A percentile compares a stretch with the other conserved stretches of the same genome.
These are phyloP conservation scores for Megalonaias nervosa DNA, from an alignment of 1,140 invertebrate species.

Conservation along the genomic window DNA sequence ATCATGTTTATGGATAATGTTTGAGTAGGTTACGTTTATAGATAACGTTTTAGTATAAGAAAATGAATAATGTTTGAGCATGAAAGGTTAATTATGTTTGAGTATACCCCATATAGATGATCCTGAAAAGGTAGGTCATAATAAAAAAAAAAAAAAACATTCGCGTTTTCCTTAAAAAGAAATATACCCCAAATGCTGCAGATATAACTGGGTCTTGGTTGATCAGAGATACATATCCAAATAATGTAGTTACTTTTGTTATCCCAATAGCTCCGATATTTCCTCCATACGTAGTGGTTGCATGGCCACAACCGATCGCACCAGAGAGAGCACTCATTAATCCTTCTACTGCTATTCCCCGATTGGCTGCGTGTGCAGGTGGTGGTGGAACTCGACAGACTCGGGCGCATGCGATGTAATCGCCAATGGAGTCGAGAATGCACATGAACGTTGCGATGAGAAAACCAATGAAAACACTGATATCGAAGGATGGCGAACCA, in stretches of 20 bases:
- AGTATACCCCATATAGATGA: too few species aligned
- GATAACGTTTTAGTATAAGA: too few species aligned
- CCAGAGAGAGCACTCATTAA: slow-evolving; percentile 87
- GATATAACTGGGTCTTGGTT: too few species aligned
- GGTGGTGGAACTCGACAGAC: slow-evolving; percentile 58
- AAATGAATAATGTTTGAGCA: too few species aligned
- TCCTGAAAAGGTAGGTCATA: too few species aligned
- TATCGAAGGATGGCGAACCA: slow-evolving; percentile 10
- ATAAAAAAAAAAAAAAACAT: too few species aligned
- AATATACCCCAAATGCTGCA: too few species aligned
- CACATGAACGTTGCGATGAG: slow-evolving; percentile 59
- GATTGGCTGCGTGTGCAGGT: slow-evolving; percentile 60
- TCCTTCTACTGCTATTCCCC: slow-evolving; percentile 87
- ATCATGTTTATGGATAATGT: too few species aligned
- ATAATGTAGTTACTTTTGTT: slow-evolving; percentile 70
- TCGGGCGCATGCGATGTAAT: slow-evolving; percentile 67
- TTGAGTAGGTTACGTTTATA: too few species aligned
- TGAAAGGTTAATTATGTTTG: too few species aligned
- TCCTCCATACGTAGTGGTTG: slow-evolving; percentile 86
- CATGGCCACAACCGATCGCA: slow-evolving; percentile 86
- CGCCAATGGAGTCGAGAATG: slow-evolving; percentile 63
- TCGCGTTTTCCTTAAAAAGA: too few species aligned
- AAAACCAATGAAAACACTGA: slow-evolving; percentile 55
- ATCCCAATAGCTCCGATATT: slow-evolving; percentile 91
- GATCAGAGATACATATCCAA: too few species aligned